Evolutionary conservation across 2,113 vertebrate species (phyloP).

Genomic region (Apodemus sylvaticus): DNA sequence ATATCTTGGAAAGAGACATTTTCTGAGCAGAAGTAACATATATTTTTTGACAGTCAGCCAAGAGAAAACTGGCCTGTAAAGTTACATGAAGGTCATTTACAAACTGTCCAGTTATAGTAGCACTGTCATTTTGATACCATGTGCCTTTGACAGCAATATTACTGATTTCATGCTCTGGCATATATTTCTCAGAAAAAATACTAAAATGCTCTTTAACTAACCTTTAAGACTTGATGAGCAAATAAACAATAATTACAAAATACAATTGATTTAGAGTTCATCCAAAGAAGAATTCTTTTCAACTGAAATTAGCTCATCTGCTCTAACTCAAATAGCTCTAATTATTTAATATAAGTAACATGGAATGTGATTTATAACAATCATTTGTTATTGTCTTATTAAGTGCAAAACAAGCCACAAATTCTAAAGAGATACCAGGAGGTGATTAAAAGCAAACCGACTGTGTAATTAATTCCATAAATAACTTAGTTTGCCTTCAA

Average conservation of each 20-base stretch:
- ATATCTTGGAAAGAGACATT: too few species aligned
- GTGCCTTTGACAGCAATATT: conserved; percentile 53
- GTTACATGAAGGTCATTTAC: conserved; percentile 39
- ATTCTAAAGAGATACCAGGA: conserved; percentile 35
- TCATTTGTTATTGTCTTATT: conserved; percentile 40
- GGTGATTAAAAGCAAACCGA: conserved; percentile 38
- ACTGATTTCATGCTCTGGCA: conserved; percentile 30
- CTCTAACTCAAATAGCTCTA: too few species aligned
- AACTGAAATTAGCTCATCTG: too few species aligned
- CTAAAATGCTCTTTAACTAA: conserved; percentile 39
- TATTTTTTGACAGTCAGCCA: conserved; percentile 54
- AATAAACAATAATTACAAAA: conserved; percentile 67
- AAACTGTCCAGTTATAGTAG: not conserved
- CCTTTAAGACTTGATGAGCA: conserved; percentile 47
- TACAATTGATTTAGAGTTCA: too few species aligned
- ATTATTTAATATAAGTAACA: too few species aligned
- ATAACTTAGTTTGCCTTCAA: conserved; percentile 20
- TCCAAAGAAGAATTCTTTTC: too few species aligned
- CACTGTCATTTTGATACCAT: conserved; percentile 11
- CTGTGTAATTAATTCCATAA: conserved; percentile 25
- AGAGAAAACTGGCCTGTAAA: not conserved
- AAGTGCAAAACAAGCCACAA: conserved; percentile 17
- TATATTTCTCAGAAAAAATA: conserved; percentile 64
- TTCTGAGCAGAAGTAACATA: too few species aligned
- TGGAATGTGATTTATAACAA: too few species aligned